These are phyloP conservation scores for Pyxicephalus adspersus DNA, from an alignment of 2,113 vertebrate genomes.

Conservation along the genomic window DNA sequence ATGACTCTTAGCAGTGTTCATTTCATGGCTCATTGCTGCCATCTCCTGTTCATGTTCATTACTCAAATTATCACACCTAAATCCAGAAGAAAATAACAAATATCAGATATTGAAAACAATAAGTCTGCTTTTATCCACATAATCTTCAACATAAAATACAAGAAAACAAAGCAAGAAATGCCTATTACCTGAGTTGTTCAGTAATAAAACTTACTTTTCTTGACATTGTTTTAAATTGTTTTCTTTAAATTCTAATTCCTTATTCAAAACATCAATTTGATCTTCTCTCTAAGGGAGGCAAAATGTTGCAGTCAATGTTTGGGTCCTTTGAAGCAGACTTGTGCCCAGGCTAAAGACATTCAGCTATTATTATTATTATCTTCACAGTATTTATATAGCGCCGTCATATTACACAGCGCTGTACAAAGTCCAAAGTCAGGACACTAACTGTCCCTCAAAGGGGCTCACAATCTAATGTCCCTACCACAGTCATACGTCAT, in stretches of 20 bases:
- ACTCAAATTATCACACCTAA: constrained; percentile 69
- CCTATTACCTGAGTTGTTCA: neutral
- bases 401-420: no score
- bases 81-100: constrained; percentile 14
- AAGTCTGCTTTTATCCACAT: no score
- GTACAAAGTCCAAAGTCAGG: no score
- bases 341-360: no score
- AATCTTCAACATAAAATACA: no score
- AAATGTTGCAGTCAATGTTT: neutral
- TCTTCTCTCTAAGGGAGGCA: constrained; percentile 6
- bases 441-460: no score
- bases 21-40: constrained; percentile 71
- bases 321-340: no score
- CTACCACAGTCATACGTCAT: no score
- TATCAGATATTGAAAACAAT: no score
- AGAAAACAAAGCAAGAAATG: neutral
- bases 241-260: constrained; percentile 25
- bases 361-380: no score
- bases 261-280: neutral
- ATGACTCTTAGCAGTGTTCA: constrained; percentile 61
- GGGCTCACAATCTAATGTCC: no score
- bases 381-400: no score
- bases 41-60: constrained; percentile 73
- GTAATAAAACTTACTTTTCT: constrained; percentile 5
- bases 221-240: neutral